These are phyloP conservation scores for Pangasius sanitwongsei DNA, from an alignment of 2,797 vertebrate species.

Conservation along the genomic window DNA sequence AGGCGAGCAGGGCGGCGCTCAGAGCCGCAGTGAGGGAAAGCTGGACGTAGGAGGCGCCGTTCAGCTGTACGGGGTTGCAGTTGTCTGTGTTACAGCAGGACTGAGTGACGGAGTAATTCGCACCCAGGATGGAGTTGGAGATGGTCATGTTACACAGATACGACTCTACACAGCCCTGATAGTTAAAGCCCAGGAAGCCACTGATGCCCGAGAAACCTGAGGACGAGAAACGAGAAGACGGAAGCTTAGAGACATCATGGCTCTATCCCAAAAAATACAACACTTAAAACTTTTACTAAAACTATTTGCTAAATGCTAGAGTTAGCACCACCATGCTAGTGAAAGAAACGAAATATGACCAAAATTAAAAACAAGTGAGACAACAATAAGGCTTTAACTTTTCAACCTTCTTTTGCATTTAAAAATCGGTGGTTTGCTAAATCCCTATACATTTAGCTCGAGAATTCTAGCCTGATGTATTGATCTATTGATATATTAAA, in stretches of 20 bases:
- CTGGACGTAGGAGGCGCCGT: constrained; percentile 51
- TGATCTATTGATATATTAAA: neutral
- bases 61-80: constrained; percentile 51
- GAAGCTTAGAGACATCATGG: neutral
- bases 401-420: neutral
- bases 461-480: neutral
- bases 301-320: neutral
- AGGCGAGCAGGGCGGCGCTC: constrained; percentile 41
- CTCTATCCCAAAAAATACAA: neutral
- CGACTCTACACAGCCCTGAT: constrained; percentile 48
- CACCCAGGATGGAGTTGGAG: constrained; percentile 51
- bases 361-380: neutral
- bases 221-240: neutral
- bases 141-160: constrained; percentile 51
- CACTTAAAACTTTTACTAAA: neutral
- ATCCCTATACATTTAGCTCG: neutral
- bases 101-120: constrained; percentile 47
- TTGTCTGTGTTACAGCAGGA: constrained; percentile 61
- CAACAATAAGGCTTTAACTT: neutral
- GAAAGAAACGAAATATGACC: neutral
- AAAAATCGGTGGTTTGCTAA: neutral
- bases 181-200: constrained; percentile 33
- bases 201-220: constrained; percentile 54
- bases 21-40: constrained; percentile 51
- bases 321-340: neutral